Conservation (phyloP, 2,113 vertebrate species). For the Oncorhynchus kisutch region DNA sequence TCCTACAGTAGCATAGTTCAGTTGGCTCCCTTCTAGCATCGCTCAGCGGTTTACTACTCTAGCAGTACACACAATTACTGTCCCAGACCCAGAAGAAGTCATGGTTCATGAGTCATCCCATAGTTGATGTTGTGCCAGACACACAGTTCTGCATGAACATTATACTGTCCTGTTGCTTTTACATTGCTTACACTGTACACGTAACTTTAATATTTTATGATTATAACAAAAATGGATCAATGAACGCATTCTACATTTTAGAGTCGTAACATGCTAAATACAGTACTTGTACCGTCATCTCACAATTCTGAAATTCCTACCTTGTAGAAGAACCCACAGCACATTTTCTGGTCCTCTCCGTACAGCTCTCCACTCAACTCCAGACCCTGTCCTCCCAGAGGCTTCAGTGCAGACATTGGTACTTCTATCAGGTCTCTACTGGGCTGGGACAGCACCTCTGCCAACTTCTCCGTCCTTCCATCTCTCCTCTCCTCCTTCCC, state of each 20-base stretch:
- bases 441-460: slow-evolving; percentile 80
- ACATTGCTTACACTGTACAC: no score
- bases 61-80: slow-evolving; percentile 15
- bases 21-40: no score
- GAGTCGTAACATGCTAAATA: no score
- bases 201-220: no score
- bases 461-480: slow-evolving; percentile 48
- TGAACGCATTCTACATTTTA: no score
- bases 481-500: slow-evolving; percentile 11
- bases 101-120: slow-evolving; percentile 14
- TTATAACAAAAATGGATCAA: no score
- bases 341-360: slow-evolving; percentile 90
- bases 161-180: no score
- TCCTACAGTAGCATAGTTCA: no score
- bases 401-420: slow-evolving; percentile 82
- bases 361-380: slow-evolving; percentile 67
- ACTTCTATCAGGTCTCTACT: slow-evolving; percentile 83
- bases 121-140: background rate
- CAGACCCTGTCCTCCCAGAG: slow-evolving; percentile 64
- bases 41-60: background rate
- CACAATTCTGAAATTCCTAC: slow-evolving; percentile 54
- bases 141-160: no score
- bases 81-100: slow-evolving; percentile 28
- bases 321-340: slow-evolving; percentile 98
- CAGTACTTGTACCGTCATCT: no score